Conservation (phyloP, 2,888 invertebrate species). For the Tetragonula carbonaria region DNA sequence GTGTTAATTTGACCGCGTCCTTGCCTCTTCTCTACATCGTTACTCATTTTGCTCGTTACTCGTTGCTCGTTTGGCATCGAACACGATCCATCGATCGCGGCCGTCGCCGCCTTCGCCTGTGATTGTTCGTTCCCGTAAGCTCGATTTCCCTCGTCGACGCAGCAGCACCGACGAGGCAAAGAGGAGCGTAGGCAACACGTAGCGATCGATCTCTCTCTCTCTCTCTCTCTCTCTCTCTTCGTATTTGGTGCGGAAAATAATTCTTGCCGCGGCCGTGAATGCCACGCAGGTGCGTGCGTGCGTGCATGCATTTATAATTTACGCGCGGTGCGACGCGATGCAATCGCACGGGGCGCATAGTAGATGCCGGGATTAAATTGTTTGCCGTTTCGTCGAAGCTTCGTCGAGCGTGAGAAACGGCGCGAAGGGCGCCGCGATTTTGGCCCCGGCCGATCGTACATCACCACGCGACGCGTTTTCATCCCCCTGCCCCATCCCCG, state of each 20-base stretch:
- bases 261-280: slow-evolving; percentile 31
- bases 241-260: slow-evolving; percentile 77
- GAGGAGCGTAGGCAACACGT: not conserved
- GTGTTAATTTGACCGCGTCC: too few relatives aligned
- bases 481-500: too few relatives aligned
- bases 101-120: accelerated
- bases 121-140: not conserved
- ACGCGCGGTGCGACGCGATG: not conserved
- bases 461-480: not conserved
- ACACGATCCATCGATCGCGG: not conserved
- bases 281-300: not conserved
- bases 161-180: not conserved
- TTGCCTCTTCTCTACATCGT: too few relatives aligned
- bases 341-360: not conserved
- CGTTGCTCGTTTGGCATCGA: not conserved
- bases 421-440: slow-evolving; percentile 4
- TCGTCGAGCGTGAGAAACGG: not conserved
- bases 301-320: not conserved
- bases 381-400: slow-evolving; percentile 45
- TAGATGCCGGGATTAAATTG: slow-evolving; percentile 28
- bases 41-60: too few relatives aligned
- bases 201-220: slow-evolving; percentile 69
- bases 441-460: not conserved
- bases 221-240: slow-evolving; percentile 33
- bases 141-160: not conserved